These are phyloP conservation scores for Tromatobia lineatoria DNA, from an alignment of 2,888 invertebrate species.

Conservation along the genomic window DNA sequence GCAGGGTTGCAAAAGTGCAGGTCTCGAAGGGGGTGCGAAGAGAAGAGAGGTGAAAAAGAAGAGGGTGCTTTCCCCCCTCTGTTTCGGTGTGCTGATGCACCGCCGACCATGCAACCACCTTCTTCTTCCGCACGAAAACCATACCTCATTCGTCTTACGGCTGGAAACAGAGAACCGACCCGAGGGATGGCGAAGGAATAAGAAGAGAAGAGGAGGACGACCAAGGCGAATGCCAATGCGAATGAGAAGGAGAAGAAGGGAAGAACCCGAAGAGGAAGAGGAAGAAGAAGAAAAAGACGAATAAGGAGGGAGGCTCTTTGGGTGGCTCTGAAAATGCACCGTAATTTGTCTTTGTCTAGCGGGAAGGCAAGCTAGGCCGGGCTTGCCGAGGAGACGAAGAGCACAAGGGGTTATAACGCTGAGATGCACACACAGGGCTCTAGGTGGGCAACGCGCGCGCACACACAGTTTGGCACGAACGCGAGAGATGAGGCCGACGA, in stretches of 20 bases:
- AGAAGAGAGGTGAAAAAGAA: constrained; percentile 35
- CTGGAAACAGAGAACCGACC: constrained; percentile 68
- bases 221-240: constrained; percentile 47
- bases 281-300: constrained; percentile 42
- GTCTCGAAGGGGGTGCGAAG: constrained; percentile 26
- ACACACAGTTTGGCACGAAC: constrained; percentile 67
- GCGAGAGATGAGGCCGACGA: constrained; percentile 66
- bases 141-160: constrained; percentile 65
- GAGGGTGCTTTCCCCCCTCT: constrained; percentile 32
- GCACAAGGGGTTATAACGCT: constrained; percentile 60
- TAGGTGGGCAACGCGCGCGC: constrained; percentile 59
- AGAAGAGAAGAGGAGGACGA: constrained; percentile 54
- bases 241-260: constrained; percentile 63
- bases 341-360: constrained; percentile 86
- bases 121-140: constrained; percentile 55
- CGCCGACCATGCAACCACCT: constrained; percentile 37
- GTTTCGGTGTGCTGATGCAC: constrained; percentile 38
- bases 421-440: constrained; percentile 62
- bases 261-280: constrained; percentile 52
- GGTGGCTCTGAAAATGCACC: constrained; percentile 85
- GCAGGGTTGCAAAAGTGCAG: constrained; percentile 74
- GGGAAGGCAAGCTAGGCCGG: constrained; percentile 78
- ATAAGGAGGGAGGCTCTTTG: constrained; percentile 77
- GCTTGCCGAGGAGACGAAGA: constrained; percentile 73
- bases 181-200: constrained; percentile 21